Base-by-base conservation (phyloP, 1,140 invertebrate genomes). In the Odontomachus brunneus region DNA sequence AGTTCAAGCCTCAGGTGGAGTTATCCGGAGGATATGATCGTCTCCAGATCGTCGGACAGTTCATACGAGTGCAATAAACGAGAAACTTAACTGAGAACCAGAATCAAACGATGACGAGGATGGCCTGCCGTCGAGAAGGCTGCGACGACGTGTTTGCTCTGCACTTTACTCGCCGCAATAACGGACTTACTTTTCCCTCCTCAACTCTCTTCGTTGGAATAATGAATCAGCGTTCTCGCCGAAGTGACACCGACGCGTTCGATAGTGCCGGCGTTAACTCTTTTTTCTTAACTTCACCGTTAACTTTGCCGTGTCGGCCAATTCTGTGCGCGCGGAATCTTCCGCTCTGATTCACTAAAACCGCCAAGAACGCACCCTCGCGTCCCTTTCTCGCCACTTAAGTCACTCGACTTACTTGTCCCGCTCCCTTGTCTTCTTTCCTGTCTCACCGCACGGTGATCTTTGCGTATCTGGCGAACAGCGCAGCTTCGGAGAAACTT, bases 331-430 rank as follows among this genome's bases (percentile, higher is more conserved):
- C 51, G 19, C 29, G 29, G 5, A 24, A 26, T 69, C 33, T 78
- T 78, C 63, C 33, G 75, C 75, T 44, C 65, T 48, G 65, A 71
- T 80, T 80, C 51, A 14, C 51, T 71, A 19, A 48, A 48, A 57
- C 24, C 14, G 48, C 33, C 19, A 29, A 71, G 33, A 44, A 71
- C 57, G 33, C 65, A 57, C 33, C 65, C 17, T 44, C 59, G 17
- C 22, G 22, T 44, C 38, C 0, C 38, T 44, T 11, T 9, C 38
- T 44, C 9, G 51, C 49, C 67, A 44, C 19, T 78, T 26, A 67
- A 78, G 74, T 78, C 44, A 38, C 51, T 78, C 49, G 38, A 69
- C 29, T 65, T 60, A 65, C 26, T 76, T 33, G 26, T 17, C 17
- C n/a, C 53, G 33, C 29, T 69, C 2, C 29, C 29, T 33, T 33